Evolutionary conservation across 2,888 invertebrate species (phyloP), one percentile per base, ranked within the genome.

Genomic region (Hydroisotoma schaefferi): DNA sequence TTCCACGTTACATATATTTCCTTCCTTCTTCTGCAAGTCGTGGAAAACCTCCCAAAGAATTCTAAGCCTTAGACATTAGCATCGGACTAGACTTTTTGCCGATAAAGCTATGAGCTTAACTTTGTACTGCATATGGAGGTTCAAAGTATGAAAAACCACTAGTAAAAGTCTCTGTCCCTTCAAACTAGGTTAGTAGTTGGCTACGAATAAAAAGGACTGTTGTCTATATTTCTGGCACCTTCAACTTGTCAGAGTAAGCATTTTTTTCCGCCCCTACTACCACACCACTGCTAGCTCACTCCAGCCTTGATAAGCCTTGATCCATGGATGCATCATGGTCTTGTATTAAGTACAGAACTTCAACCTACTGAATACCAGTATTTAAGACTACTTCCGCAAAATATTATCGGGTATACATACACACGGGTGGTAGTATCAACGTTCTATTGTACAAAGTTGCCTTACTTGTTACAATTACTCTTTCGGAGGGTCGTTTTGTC

Each of bases 141-240:
- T 33, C 8, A 33, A 33, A 15, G 33, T 10, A 15, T 10, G 33
- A 33, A 33, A 33, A 33, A 33, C 33, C 33, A 15, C 8, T 33
- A 15, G 33, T 8, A 15, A 33, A 33, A 18, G 43, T 18, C 33
- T 33, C 33, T 10, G 8, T 33, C 33, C 33, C 33, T 33, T 33
- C 33, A 33, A 33, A 33, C 33, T 33, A 43, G 18, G 18, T 20
- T 20, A 6, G 6, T 6, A 6, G 43, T 15, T 22, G 25, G 25
- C 23, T 46, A 18, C 3, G 40, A 15, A 23, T 3, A 46, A 46
- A 46, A 46, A 46, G 46, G 46, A 46, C 46, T 46, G 23, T 46
- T 25, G 46, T 46, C 46, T 23, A 6, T 20, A 46, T 46, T 46
- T 46, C 46, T 46, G 46, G 46, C 46, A 46, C 46, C 46, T 46